Evolutionary conservation across 1,140 invertebrate species (phyloP), one percentile per base, ranked within the genome.

Genomic region (Hestina assimilis): DNA sequence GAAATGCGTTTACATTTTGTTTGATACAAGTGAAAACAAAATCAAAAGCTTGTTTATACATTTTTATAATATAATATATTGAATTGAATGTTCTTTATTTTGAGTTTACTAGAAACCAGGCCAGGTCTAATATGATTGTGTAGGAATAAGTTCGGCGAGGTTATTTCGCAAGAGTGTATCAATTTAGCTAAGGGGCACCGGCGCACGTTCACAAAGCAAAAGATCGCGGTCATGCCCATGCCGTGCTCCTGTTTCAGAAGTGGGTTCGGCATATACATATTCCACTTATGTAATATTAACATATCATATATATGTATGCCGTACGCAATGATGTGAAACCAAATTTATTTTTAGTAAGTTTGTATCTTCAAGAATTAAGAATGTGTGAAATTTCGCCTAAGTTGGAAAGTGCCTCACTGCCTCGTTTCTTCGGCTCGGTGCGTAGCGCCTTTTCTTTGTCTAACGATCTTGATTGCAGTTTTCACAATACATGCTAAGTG

Each of bases 151-250:
- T 83, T 80, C 68, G 72, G 73, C 76, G 77, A 81, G 80, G 79
- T 81, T 82, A 79, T 87, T 83, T 84, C 81, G 80, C 77, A 87
- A 84, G 68, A 78, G 77, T 75, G 77, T 84, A 81, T 83, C 77
- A 78, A 82, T 87, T 82, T 83, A 75, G 74, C 69, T 43, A 56
- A 69, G 76, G 79, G 77, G 69, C 75, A 75, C 52, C 68, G 69
- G 69, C 63, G 65, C 66, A 67, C 74, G 66, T 67, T 70, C 70
- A 74, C 70, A 66, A 69, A 76, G 70, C 69, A 58, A 70, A 63
- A 78, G 68, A 75, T 75, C 68, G 45, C 67, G 66, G 65, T 59
- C 65, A 65, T 47, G 55, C 55, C 56, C 57, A 66, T 54, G 59
- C 60, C 66, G 51, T 69, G 73, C 72, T 83, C 79, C 79, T 80